phyloP scores from a whole-genome alignment of 2,888 invertebrate genomes.

The Drosophila anomalipes region DNA sequence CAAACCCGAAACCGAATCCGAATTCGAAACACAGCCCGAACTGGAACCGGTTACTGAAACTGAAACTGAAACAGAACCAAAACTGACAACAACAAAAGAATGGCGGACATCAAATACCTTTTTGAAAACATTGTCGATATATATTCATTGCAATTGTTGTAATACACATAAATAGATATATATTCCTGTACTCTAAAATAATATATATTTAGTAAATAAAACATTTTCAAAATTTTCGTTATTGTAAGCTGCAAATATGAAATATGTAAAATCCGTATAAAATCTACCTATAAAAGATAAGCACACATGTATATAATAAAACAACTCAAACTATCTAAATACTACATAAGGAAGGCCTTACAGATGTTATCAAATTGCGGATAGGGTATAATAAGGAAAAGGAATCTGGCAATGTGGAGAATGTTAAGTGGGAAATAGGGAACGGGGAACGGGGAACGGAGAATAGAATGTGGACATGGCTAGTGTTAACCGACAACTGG shows the following conservation, averaged over 20 bases:
- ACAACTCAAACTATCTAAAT: background rate
- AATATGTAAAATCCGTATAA: background rate
- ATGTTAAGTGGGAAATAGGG: background rate
- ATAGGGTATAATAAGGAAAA: conserved; percentile 27
- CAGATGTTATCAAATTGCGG: background rate
- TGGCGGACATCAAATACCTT: background rate
- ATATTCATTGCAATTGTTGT: background rate
- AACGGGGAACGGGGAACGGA: background rate
- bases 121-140: background rate
- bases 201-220: background rate
- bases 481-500: conserved; percentile 52
- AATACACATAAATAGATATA: background rate
- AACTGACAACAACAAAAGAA: conserved; percentile 3
- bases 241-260: background rate
- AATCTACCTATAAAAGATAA: background rate
- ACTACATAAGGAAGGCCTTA: background rate
- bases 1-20: conserved; percentile 17
- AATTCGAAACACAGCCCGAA: conserved; percentile 12
- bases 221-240: background rate
- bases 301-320: no score
- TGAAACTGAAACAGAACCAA: conserved; percentile 6
- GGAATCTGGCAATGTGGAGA: conserved; percentile 3
- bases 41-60: conserved; percentile 19
- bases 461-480: conserved; percentile 20
- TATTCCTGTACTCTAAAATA: background rate